Conservation (phyloP, 2,113 vertebrate species). For the Phoxinus phoxinus region DNA sequence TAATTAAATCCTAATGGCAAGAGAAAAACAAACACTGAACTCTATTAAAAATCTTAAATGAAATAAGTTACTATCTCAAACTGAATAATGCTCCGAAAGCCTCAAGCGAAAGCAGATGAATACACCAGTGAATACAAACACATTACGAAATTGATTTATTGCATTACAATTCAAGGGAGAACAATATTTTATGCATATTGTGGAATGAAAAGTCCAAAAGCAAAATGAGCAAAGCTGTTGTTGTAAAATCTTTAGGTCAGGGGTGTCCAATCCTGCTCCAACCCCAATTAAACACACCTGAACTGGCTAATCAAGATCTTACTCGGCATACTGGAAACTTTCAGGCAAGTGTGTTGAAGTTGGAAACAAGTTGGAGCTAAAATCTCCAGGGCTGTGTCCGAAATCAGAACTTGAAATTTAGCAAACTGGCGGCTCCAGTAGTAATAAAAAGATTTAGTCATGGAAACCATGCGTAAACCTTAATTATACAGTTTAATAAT, state of each 20-base stretch:
- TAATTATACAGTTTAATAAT: too few species aligned
- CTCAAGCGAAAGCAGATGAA: background rate
- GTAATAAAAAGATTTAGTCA: too few species aligned
- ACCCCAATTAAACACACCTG: too few species aligned
- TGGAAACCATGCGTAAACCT: too few species aligned
- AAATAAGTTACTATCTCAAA: background rate
- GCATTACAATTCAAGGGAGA: conserved; percentile 2
- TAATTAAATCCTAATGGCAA: conserved; percentile 42
- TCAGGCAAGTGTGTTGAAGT: too few species aligned
- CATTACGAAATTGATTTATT: conserved; percentile 30
- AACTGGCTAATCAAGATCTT: too few species aligned
- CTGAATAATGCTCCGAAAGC: background rate
- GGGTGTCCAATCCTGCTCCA: too few species aligned
- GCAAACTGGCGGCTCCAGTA: too few species aligned
- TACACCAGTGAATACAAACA: background rate
- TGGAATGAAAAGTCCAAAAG: background rate
- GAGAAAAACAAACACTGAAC: conserved; percentile 40
- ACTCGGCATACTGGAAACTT: too few species aligned
- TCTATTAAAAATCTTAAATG: conserved; percentile 42
- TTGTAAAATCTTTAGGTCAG: background rate
- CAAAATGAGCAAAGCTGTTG: background rate
- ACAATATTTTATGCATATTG: conserved; percentile 5
- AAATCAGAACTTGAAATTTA: too few species aligned
- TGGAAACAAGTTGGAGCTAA: too few species aligned
- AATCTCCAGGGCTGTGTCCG: too few species aligned